Conservation (phyloP, 2,113 vertebrate genomes). For the Pelodiscus sinensis region DNA sequence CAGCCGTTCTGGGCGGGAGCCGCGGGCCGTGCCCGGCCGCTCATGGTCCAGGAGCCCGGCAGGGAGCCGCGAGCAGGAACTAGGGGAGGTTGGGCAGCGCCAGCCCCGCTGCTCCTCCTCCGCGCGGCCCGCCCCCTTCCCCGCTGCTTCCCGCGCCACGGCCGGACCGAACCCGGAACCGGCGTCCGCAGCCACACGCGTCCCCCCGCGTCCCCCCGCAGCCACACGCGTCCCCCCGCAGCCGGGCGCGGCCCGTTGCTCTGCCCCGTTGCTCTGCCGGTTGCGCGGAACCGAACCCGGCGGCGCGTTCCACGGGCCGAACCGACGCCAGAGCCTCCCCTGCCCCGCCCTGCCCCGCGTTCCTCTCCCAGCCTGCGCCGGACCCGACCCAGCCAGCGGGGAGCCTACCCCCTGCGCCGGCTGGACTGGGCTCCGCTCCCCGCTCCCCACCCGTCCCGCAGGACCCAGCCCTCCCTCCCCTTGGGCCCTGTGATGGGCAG, state of each 20-base stretch:
- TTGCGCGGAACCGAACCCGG: neutral
- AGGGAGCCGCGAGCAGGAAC: neutral
- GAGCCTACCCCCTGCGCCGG: neutral
- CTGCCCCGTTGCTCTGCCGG: neutral
- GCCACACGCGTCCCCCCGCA: neutral
- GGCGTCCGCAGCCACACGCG: neutral
- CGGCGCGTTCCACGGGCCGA: neutral
- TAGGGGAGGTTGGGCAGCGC: slow-evolving; percentile 33
- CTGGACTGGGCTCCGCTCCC: no score
- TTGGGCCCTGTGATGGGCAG: no score
- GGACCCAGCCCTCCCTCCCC: neutral
- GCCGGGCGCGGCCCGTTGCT: neutral
- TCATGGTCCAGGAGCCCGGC: slow-evolving; percentile 10
- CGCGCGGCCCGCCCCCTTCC: neutral
- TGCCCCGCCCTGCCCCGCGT: neutral
- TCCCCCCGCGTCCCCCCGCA: no score
- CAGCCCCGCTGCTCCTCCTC: slow-evolving; percentile 40
- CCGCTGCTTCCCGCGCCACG: neutral
- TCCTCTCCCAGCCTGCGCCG: neutral
- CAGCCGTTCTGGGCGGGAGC: neutral
- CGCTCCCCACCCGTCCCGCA: no score
- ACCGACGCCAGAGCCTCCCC: neutral
- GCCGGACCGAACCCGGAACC: neutral
- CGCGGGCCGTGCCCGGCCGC: neutral
- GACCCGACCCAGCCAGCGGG: no score